Percentiles rank a stretch among this genome's conserved stretches.
phyloP scores from a whole-genome alignment of 2,888 invertebrate species.

The Watsonalla binaria region DNA sequence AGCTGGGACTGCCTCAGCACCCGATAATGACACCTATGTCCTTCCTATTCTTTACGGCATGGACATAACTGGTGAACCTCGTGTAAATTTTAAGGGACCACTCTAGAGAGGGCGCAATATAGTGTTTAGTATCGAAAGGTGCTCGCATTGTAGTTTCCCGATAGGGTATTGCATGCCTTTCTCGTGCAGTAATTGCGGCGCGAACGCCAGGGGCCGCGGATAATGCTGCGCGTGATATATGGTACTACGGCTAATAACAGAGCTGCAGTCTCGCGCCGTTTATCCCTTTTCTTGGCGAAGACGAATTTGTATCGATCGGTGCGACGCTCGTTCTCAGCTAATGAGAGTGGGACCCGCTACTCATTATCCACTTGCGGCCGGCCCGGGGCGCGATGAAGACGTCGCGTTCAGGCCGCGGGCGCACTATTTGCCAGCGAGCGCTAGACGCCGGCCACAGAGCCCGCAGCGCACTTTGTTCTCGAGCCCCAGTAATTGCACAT shows the following conservation, averaged over 20 bases:
- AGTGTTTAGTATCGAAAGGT: background rate
- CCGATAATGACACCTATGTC: constrained; percentile 35
- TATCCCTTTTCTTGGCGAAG: constrained; percentile 71
- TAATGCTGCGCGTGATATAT: constrained; percentile 75
- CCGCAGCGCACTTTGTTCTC: constrained; percentile 64
- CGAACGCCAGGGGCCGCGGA: constrained; percentile 67
- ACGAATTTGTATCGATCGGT: constrained; percentile 71
- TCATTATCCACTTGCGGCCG: constrained; percentile 73
- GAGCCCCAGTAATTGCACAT: constrained; percentile 69
- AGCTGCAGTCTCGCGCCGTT: constrained; percentile 61
- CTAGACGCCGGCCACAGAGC: constrained; percentile 45
- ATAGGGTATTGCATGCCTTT: constrained; percentile 56
- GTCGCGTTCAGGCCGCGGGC: constrained; percentile 66
- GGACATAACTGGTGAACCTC: constrained; percentile 1
- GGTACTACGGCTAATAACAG: constrained; percentile 75
- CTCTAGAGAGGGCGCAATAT: background rate
- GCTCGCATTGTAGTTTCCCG: constrained; percentile 40
- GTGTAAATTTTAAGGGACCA: constrained; percentile 11
- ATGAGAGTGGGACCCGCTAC: constrained; percentile 73
- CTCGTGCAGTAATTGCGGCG: constrained; percentile 64
- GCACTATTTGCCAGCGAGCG: constrained; percentile 59
- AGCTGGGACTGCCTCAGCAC: constrained; percentile 37
- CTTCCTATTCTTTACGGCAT: constrained; percentile 26
- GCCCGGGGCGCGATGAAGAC: constrained; percentile 71
- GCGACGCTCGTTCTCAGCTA: constrained; percentile 68